Conservation (phyloP, 2,888 invertebrate genomes). For the Amblyjoppa fuscipennis region DNA sequence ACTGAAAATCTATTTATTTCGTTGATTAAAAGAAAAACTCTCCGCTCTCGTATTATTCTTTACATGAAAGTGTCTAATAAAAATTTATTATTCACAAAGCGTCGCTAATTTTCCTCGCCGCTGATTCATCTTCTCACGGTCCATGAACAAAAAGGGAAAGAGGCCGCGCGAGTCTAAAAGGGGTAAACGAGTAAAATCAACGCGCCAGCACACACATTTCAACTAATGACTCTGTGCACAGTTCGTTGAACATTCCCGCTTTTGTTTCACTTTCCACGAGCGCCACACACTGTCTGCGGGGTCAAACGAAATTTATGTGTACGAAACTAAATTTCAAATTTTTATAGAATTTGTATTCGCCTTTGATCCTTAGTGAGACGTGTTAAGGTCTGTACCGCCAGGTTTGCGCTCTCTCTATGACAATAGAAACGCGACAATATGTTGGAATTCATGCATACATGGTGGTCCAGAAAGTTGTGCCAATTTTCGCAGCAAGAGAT, state of each 20-base stretch:
- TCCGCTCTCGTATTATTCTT: background rate
- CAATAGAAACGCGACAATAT: background rate
- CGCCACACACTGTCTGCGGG: background rate
- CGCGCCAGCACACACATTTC: background rate
- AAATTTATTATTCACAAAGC: background rate
- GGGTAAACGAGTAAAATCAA: constrained; percentile 7
- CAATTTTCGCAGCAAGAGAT: background rate
- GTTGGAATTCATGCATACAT: background rate
- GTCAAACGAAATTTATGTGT: constrained; percentile 25
- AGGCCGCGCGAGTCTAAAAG: background rate
- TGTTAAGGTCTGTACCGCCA: background rate
- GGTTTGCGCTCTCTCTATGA: background rate
- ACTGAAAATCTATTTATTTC: too few species aligned
- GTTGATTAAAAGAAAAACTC: background rate
- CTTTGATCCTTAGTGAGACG: background rate
- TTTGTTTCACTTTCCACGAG: constrained; percentile 19
- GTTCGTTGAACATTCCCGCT: constrained; percentile 19
- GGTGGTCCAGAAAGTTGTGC: background rate
- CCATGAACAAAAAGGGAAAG: background rate
- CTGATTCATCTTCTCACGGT: background rate
- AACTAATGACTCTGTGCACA: constrained; percentile 11
- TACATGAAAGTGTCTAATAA: background rate
- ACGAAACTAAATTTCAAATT: constrained; percentile 13
- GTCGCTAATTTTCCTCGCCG: constrained; percentile 11
- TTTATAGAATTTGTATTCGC: background rate